Base-by-base conservation (phyloP, 2,113 vertebrate species). In the Dunckerocampus dactyliophorus region DNA sequence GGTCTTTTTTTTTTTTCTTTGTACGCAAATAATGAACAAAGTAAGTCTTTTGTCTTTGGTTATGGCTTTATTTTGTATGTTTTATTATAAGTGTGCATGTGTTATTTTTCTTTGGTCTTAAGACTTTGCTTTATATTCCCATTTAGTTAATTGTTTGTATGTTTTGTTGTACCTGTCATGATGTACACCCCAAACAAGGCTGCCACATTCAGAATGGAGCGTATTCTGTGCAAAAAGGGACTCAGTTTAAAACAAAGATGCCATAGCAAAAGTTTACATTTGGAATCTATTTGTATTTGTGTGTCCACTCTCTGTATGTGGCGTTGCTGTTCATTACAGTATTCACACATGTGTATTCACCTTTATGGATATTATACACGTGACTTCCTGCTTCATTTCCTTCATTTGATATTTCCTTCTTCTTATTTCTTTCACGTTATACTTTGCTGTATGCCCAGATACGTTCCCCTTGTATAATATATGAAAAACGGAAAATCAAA, bases 391-490 rank as follows among this genome's bases (percentile, higher is more conserved):
- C 90, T 91, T 88, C 92, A 86, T 72, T 80, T 56, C 52, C 16
- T 67, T 81, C 39, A 21, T 75, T 67, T 67, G 61, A 24, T 87
- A 39, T 8, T 43, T 65, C 46, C 20, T 82, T 89, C 45, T 77
- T 75, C 31, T 55, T 54, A 42, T 80, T 68, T 93, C 90, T 94
- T 95, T 93, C 94, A 92, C 93, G 88, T 94, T 96, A 93, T 92
- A 93, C 91, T 93, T 95, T 94, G 92, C 92, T 94, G 92, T 95
- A 93, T 90, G 92, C 92, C 91, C 93, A 94, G 91, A 96, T 93
- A 92, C 94, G 95, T 95, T 94, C n/a, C 92, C 93, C 95, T 95
- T 94, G 93, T 94, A 92, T 94, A 87, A 93, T 94, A 92, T 87
- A 87, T 80, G 80, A 94, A 92, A 95, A 94, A 84, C 73, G 64